These are phyloP conservation scores for Mantis religiosa DNA, from an alignment of 2,888 invertebrate species.

Conservation along the genomic window DNA sequence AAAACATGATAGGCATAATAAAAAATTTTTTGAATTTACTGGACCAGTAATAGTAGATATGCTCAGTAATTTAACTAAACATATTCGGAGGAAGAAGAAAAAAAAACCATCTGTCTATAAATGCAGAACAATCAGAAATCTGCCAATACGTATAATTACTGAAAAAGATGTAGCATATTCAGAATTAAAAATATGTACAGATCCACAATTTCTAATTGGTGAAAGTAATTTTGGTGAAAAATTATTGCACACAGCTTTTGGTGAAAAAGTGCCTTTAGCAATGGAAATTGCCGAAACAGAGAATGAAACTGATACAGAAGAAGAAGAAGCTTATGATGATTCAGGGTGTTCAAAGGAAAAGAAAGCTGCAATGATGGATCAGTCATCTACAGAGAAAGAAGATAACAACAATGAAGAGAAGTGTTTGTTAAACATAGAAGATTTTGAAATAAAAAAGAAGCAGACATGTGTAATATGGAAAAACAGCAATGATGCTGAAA, in stretches of 20 bases:
- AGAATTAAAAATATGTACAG: not conserved
- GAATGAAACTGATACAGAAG: not conserved
- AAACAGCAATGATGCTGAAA: slow-evolving; percentile 17
- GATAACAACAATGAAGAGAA: not conserved
- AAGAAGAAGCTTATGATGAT: not conserved
- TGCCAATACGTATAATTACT: not conserved
- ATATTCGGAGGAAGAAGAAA: not conserved
- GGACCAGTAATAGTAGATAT: slow-evolving; percentile 21
- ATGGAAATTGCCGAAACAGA: not conserved
- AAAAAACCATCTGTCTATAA: not conserved
- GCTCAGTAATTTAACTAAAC: slow-evolving; percentile 16
- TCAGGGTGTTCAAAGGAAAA: not conserved
- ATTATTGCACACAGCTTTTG: not conserved
- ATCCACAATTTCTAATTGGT: not conserved
- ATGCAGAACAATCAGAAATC: not conserved
- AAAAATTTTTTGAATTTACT: not conserved
- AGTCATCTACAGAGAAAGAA: not conserved
- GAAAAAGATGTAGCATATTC: not conserved
- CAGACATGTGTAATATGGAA: not conserved
- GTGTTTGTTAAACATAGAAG: not conserved
- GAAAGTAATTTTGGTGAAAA: not conserved
- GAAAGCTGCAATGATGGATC: not conserved
- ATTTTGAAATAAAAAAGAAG: not conserved
- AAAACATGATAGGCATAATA: not conserved
- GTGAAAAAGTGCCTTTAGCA: not conserved